phyloP scores from a whole-genome alignment of 2,797 vertebrate species.

The Tokudaia muenninki region DNA sequence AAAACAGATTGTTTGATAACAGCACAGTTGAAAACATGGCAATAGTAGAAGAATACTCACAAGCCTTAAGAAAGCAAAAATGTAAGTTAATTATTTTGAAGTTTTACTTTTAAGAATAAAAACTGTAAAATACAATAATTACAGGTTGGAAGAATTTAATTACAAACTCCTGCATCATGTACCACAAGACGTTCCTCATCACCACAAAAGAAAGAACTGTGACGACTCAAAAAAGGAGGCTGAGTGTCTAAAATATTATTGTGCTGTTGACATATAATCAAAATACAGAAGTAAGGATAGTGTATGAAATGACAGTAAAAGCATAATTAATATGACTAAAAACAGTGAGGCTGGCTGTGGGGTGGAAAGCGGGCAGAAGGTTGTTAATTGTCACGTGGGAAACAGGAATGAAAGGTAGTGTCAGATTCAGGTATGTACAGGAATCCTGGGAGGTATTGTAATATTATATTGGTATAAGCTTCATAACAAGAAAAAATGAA shows the following conservation, averaged over 20 bases:
- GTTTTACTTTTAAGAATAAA: conserved; percentile 33
- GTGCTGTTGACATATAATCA: background rate
- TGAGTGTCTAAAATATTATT: background rate
- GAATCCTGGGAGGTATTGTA: background rate
- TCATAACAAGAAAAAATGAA: background rate
- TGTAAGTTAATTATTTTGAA: background rate
- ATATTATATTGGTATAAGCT: background rate
- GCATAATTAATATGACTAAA: background rate
- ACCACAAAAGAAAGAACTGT: background rate
- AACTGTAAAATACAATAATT: background rate
- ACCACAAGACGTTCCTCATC: background rate
- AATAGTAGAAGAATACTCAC: background rate
- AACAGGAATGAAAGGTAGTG: background rate
- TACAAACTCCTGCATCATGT: background rate
- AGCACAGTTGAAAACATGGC: background rate
- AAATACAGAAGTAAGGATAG: background rate
- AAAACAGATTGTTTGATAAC: background rate
- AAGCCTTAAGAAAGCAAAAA: background rate
- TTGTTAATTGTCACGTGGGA: background rate
- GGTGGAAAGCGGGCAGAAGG: background rate
- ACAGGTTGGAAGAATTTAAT: background rate
- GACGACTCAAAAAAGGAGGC: background rate
- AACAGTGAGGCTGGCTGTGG: background rate
- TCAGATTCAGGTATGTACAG: background rate
- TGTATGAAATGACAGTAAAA: background rate